phyloP scores from a whole-genome alignment of 23 tunicate species.

The Trididemnum nubilum region DNA sequence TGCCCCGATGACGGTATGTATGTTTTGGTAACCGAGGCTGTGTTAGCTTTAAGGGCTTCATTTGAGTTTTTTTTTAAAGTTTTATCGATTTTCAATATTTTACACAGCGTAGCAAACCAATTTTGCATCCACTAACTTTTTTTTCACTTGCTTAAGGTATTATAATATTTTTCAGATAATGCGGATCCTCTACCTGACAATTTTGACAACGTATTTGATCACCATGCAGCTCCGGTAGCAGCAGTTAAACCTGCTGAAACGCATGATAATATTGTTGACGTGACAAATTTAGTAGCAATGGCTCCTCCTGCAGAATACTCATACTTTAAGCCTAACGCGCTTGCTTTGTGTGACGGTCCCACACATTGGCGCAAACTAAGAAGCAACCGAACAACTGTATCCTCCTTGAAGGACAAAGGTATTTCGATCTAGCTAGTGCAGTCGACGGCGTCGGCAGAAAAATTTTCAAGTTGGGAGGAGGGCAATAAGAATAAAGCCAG shows the following conservation, averaged over 20 bases:
- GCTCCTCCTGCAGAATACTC: constrained; percentile 73
- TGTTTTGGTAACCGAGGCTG: too few species aligned
- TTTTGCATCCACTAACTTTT: too few species aligned
- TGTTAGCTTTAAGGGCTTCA: too few species aligned
- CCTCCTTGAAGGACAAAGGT: not conserved
- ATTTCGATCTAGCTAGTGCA: too few species aligned
- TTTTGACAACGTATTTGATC: constrained; percentile 7
- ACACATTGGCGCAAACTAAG: constrained; percentile 55
- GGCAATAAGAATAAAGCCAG: too few species aligned
- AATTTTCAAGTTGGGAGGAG: too few species aligned
- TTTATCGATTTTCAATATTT: too few species aligned
- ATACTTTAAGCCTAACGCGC: constrained; percentile 58
- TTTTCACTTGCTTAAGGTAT: too few species aligned
- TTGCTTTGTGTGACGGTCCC: constrained; percentile 65
- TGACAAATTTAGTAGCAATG: constrained; percentile 14
- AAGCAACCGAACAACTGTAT: not conserved
- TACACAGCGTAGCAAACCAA: too few species aligned
- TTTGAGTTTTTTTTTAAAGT: too few species aligned
- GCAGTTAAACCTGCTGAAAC: not conserved
- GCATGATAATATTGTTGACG: not conserved
- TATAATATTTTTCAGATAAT: too few species aligned
- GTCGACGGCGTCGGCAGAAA: too few species aligned
- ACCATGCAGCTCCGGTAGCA: not conserved
- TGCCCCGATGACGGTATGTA: constrained; percentile 3
- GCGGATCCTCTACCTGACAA: not conserved